Conservation (phyloP, 2,797 vertebrate genomes). For the Galaxias olidus region DNA sequence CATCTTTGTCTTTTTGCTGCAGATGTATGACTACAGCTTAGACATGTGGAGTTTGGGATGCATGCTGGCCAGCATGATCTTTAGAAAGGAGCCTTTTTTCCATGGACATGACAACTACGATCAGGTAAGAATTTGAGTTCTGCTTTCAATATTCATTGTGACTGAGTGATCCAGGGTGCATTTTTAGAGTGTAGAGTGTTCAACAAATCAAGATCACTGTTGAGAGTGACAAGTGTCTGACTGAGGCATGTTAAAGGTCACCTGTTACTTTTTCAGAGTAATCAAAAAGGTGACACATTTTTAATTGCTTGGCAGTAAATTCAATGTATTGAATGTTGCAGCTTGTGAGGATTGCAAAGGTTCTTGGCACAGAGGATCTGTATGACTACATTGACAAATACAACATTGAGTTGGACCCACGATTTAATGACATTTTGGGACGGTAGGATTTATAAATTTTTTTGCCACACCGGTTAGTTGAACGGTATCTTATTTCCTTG, state of each 20-base stretch:
- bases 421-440: conserved; percentile 98
- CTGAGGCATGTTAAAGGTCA: background rate
- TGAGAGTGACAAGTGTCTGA: no score
- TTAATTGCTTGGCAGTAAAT: background rate
- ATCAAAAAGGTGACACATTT: background rate
- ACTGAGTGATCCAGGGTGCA: no score
- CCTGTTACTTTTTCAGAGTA: background rate
- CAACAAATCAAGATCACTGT: no score
- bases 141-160: background rate
- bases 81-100: conserved; percentile 99
- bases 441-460: conserved; percentile 69
- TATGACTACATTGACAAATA: conserved; percentile 99
- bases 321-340: conserved; percentile 44
- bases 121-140: conserved; percentile 78
- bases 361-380: conserved; percentile 96
- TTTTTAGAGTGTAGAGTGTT: no score
- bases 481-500: background rate
- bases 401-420: conserved; percentile 98
- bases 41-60: conserved; percentile 99
- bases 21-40: conserved; percentile 99
- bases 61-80: conserved; percentile 99
- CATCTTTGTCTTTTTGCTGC: conserved; percentile 8
- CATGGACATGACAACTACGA: conserved; percentile 99
- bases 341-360: conserved; percentile 98
- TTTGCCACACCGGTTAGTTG: background rate